phyloP scores from a whole-genome alignment of 2,113 vertebrate species.

The Riparia riparia region DNA sequence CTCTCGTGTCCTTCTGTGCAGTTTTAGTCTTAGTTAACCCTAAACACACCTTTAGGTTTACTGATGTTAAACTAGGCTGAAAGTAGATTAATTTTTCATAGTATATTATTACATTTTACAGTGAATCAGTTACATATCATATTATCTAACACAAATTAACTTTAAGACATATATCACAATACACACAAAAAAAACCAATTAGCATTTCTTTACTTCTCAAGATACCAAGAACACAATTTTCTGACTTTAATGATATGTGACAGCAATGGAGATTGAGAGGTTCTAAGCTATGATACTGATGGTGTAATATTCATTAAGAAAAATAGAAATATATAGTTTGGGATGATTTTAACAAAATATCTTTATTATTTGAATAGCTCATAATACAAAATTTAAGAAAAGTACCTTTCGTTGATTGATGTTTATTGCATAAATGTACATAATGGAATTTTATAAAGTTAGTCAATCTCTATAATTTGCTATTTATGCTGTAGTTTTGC shows the following conservation, averaged over 20 bases:
- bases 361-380: neutral
- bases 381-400: neutral
- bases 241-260: neutral
- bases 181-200: too few species aligned
- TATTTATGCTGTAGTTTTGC: neutral
- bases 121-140: too few species aligned
- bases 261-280: neutral
- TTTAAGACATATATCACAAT: too few species aligned
- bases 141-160: too few species aligned
- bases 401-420: neutral
- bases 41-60: too few species aligned
- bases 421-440: neutral
- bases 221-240: neutral
- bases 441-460: neutral
- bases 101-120: too few species aligned
- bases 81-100: too few species aligned
- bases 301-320: neutral
- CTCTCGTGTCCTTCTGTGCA: too few species aligned
- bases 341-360: neutral
- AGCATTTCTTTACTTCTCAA: neutral
- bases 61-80: too few species aligned
- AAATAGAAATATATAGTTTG: neutral
- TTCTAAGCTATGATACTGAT: neutral
- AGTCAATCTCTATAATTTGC: fast-evolving
- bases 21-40: too few species aligned